These are phyloP conservation scores for Bombus turneri DNA, from an alignment of 1,140 invertebrate species.

Conservation along the genomic window DNA sequence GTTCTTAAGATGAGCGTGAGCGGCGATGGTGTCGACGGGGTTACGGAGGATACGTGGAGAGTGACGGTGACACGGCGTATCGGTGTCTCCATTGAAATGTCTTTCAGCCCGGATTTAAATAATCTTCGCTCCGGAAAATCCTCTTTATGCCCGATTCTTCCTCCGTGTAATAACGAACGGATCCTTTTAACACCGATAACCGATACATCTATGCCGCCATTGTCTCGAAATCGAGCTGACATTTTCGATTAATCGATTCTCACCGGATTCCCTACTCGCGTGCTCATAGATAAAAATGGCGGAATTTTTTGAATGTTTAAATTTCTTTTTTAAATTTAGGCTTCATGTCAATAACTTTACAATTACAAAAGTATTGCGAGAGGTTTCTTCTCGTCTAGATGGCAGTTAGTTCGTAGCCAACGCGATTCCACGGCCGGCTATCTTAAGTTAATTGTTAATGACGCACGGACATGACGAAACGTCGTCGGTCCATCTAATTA, in stretches of 20 bases:
- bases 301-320: not conserved
- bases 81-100: conserved; percentile 38
- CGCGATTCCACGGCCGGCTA: not conserved
- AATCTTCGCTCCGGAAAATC: conserved; percentile 44
- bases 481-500: conserved; percentile 53
- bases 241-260: not conserved
- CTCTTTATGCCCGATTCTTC: conserved; percentile 26
- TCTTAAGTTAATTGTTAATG: conserved; percentile 39
- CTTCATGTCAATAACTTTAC: not conserved
- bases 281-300: too few relatives aligned
- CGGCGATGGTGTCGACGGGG: conserved; percentile 10
- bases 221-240: not conserved
- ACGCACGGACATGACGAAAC: conserved; percentile 25
- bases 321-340: not conserved
- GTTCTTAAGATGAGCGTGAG: conserved; percentile 57
- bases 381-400: not conserved
- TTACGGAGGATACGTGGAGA: conserved; percentile 20
- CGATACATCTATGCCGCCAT: not conserved
- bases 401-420: not conserved
- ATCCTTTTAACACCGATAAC: conserved; percentile 33
- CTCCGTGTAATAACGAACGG: conserved; percentile 14
- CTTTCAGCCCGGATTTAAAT: conserved; percentile 45
- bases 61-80: conserved; percentile 33
- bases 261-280: too few relatives aligned
- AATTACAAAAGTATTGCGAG: too few relatives aligned